A percentile compares a stretch with the other conserved stretches of the same genome.
Conservation (phyloP, 2,797 vertebrate species). For the Neomorphus geoffroyi region DNA sequence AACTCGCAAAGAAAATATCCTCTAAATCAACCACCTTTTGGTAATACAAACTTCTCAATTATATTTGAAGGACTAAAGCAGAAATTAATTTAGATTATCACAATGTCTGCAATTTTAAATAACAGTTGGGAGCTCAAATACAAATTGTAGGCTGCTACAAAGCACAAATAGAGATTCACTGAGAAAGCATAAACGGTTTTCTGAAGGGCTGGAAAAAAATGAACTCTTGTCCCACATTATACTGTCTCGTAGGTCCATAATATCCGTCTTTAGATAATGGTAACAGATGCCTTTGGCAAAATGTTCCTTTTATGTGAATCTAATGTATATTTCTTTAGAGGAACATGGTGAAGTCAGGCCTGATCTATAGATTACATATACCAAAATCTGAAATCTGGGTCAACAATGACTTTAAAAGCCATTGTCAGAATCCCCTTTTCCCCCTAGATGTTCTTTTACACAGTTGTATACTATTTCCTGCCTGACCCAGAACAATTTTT, state of each 20-base stretch:
- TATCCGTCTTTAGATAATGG: background rate
- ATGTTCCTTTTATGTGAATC: rapidly evolving
- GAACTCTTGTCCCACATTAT: background rate
- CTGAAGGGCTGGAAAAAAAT: background rate
- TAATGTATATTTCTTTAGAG: background rate
- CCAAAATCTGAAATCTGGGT: background rate
- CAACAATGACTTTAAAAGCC: background rate
- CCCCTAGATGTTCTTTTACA: background rate
- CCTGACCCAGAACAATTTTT: background rate
- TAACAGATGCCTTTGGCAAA: background rate
- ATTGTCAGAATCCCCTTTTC: rapidly evolving
- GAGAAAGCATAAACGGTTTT: background rate
- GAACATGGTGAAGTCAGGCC: background rate
- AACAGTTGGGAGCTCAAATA: background rate
- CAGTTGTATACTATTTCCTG: background rate
- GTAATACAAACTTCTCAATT: background rate
- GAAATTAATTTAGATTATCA: background rate
- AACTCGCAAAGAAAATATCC: background rate
- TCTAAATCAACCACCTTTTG: background rate
- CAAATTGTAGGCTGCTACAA: background rate
- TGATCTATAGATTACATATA: background rate
- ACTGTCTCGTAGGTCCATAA: background rate
- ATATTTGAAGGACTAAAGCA: background rate
- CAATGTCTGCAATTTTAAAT: background rate
- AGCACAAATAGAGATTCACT: background rate